Evolutionary conservation across 2,113 vertebrate species (phyloP).

Genomic region (Cardinalis cardinalis): DNA sequence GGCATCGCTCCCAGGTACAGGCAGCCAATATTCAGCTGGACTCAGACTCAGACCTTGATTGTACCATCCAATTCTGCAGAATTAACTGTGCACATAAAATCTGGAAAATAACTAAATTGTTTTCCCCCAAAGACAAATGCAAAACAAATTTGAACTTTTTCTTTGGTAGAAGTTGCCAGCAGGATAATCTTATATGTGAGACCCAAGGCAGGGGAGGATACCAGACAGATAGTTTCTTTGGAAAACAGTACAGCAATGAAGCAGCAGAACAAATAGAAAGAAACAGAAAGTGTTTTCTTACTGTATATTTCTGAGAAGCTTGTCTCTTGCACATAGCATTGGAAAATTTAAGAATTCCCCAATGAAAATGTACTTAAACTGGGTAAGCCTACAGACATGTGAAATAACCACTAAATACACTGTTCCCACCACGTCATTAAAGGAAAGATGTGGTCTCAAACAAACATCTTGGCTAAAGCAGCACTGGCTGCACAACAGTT

Average conservation of each 20-base stretch:
- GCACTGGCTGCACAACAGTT: not conserved
- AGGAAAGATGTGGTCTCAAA: not conserved
- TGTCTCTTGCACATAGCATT: not conserved
- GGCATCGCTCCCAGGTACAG: not conserved
- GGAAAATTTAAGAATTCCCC: not conserved
- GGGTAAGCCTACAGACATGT: not conserved
- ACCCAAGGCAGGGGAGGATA: not conserved
- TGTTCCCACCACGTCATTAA: not conserved
- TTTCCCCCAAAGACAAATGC: fast-evolving
- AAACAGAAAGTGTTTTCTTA: not conserved
- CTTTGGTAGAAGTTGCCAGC: not conserved
- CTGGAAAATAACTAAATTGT: not conserved
- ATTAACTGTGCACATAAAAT: not conserved
- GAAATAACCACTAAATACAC: not conserved
- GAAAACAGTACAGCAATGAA: not conserved
- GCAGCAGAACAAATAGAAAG: not conserved
- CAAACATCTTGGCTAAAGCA: not conserved
- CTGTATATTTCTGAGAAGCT: not conserved
- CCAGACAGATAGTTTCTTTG: not conserved
- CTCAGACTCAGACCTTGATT: not conserved
- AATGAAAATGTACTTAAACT: not conserved
- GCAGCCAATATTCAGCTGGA: not conserved
- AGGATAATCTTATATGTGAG: not conserved
- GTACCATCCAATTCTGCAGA: not conserved
- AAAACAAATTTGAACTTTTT: not conserved